Conservation (phyloP, 2,888 invertebrate species). For the Melanchra persicariae region DNA sequence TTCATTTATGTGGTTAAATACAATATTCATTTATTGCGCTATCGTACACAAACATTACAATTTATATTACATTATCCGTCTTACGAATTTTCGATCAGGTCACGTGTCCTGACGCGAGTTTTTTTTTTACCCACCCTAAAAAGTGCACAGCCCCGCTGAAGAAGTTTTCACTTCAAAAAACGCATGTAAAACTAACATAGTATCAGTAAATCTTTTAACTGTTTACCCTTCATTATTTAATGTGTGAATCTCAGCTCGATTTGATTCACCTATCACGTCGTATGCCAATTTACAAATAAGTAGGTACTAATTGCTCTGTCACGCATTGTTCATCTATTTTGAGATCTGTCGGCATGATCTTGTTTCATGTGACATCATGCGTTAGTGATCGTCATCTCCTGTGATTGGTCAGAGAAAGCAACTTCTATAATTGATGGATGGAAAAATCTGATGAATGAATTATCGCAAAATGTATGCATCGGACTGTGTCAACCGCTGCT, state of each 20-base stretch:
- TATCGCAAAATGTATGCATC: neutral
- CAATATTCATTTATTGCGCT: too few species aligned
- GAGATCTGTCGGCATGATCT: conserved; percentile 55
- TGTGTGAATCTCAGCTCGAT: conserved; percentile 22
- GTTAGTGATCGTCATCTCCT: conserved; percentile 47
- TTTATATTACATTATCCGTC: too few species aligned
- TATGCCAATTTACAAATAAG: conserved; percentile 48
- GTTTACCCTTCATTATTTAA: conserved; percentile 19
- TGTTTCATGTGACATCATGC: conserved; percentile 50
- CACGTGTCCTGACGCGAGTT: too few species aligned
- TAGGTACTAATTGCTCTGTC: conserved; percentile 49
- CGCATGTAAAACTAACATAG: neutral
- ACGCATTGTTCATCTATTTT: conserved; percentile 53
- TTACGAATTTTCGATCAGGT: too few species aligned
- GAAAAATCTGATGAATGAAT: too few species aligned
- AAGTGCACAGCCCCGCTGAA: too few species aligned
- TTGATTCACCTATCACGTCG: conserved; percentile 24
- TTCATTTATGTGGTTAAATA: too few species aligned
- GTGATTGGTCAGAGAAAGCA: conserved; percentile 48
- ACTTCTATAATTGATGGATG: neutral
- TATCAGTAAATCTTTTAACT: neutral
- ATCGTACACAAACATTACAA: too few species aligned
- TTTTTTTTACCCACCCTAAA: too few species aligned
- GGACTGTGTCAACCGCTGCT: neutral
- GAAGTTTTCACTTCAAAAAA: too few species aligned